Percentiles rank a stretch among this genome's conserved stretches.
These are phyloP conservation scores for Eutolmus rufibarbis DNA, from an alignment of 2,888 invertebrate species.

Conservation along the genomic window DNA sequence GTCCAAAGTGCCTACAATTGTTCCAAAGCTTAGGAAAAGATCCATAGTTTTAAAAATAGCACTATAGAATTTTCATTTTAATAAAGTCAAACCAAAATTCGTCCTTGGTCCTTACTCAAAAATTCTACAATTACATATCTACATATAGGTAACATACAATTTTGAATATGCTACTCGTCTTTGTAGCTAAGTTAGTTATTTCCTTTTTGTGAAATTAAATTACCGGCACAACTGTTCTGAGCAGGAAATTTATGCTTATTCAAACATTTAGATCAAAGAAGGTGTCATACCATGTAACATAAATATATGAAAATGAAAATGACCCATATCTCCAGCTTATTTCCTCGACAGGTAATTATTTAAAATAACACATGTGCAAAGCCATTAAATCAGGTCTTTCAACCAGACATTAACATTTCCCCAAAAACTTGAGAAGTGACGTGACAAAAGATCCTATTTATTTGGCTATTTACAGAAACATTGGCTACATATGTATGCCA, in stretches of 20 bases:
- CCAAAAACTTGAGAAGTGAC: not conserved
- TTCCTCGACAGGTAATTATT: not conserved
- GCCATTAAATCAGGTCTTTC: not conserved
- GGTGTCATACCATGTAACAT: not conserved
- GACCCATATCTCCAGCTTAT: not conserved
- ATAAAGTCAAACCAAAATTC: no score
- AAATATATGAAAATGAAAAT: not conserved
- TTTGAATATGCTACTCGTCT: no score
- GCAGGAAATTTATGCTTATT: not conserved
- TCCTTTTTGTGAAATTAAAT: not conserved
- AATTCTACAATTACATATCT: no score
- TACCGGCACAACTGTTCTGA: not conserved
- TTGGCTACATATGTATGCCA: not conserved
- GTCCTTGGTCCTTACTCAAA: no score
- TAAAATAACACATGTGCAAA: not conserved
- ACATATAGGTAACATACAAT: no score
- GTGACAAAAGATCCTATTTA: not conserved
- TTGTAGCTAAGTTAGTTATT: not conserved
- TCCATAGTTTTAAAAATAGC: no score
- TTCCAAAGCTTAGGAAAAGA: no score
- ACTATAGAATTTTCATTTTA: no score
- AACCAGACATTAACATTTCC: not conserved
- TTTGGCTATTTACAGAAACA: not conserved
- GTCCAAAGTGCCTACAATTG: no score
- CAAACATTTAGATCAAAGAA: not conserved